Percentiles rank a stretch among this genome's conserved stretches.
These are phyloP conservation scores for Falcunculus frontatus DNA, from an alignment of 2,113 vertebrate species.

Conservation along the genomic window DNA sequence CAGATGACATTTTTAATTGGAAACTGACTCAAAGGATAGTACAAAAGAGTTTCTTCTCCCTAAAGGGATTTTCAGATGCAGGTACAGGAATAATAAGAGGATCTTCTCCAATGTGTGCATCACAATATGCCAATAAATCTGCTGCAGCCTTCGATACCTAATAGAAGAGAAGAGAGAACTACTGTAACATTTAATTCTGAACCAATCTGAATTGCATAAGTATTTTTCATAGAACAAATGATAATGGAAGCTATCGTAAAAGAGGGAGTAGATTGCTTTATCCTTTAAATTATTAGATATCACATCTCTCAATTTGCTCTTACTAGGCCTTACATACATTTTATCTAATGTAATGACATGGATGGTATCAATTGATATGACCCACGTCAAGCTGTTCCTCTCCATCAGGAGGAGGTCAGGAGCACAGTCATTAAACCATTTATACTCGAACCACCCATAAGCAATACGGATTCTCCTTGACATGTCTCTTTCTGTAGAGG, in stretches of 20 bases:
- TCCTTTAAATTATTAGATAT: background rate
- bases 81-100: conserved; percentile 95
- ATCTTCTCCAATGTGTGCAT: conserved; percentile 93
- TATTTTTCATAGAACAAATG: background rate
- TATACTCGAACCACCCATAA: background rate
- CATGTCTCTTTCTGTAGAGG: background rate
- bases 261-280: background rate
- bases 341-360: background rate
- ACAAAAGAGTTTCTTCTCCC: conserved; percentile 99
- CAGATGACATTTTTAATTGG: conserved; percentile 2
- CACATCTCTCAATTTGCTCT: background rate
- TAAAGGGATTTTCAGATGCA: conserved; percentile 96
- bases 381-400: background rate
- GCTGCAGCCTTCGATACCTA: conserved; percentile 97
- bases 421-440: background rate
- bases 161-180: conserved; percentile 23
- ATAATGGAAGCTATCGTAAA: background rate
- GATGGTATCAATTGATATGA: background rate
- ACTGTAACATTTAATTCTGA: background rate
- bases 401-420: background rate
- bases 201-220: background rate
- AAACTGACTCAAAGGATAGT: conserved; percentile 86
- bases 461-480: background rate
- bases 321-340: background rate
- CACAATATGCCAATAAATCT: conserved; percentile 95